phyloP scores from a whole-genome alignment of 1,140 invertebrate genomes.

The Augochlora pura region DNA sequence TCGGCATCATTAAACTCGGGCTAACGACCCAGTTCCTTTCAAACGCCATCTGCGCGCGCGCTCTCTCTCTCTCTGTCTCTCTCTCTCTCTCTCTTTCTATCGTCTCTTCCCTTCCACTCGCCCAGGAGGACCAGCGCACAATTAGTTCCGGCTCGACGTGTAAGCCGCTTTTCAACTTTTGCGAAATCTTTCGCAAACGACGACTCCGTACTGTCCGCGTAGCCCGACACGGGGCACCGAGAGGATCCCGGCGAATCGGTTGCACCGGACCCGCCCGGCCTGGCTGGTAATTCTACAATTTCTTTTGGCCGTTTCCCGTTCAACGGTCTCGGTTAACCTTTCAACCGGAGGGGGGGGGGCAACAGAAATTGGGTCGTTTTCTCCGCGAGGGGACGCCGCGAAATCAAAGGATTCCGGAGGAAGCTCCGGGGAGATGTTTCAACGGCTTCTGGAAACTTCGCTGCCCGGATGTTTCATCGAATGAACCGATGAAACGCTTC shows the following conservation, averaged over 20 bases:
- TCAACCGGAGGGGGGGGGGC: neutral
- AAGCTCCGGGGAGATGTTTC: too few species aligned
- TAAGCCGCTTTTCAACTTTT: constrained; percentile 20
- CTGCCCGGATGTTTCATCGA: too few species aligned
- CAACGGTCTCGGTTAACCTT: neutral
- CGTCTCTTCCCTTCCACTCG: too few species aligned
- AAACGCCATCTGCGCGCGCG: constrained; percentile 49
- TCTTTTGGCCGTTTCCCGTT: neutral
- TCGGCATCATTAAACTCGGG: constrained; percentile 62
- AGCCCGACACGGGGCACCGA: too few species aligned
- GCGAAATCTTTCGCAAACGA: constrained; percentile 15
- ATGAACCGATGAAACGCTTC: too few species aligned
- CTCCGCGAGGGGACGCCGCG: neutral
- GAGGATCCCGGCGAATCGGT: neutral
- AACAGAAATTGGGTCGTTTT: neutral
- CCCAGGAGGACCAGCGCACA: constrained; percentile 25
- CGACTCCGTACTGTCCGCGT: too few species aligned
- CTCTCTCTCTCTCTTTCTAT: neutral
- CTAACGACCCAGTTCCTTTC: constrained; percentile 66
- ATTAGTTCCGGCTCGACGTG: constrained; percentile 61
- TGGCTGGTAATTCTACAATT: neutral
- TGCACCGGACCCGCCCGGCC: neutral
- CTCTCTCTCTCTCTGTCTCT: too few species aligned
- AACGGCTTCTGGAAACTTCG: neutral
- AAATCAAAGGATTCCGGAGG: neutral